Evolutionary conservation across 2,113 vertebrate species (phyloP).

Genomic region (Phalacrocorax aristotelis): DNA sequence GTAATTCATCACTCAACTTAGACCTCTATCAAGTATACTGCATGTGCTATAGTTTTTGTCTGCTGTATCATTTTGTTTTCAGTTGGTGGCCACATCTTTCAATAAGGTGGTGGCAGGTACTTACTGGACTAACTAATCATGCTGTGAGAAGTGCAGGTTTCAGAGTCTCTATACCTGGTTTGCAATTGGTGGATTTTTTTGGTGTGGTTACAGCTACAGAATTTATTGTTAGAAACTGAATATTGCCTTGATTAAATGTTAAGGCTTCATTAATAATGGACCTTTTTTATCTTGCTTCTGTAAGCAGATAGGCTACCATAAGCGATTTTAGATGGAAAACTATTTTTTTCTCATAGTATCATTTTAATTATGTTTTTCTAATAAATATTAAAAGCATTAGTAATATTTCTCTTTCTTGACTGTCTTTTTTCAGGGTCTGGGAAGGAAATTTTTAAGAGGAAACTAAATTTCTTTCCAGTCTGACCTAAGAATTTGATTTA

Average conservation of each 20-base stretch:
- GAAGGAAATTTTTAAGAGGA: neutral
- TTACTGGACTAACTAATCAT: neutral
- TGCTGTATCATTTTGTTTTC: neutral
- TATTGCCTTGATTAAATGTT: neutral
- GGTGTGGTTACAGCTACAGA: neutral
- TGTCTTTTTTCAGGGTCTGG: neutral
- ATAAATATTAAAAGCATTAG: neutral
- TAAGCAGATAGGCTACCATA: neutral
- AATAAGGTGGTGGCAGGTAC: neutral
- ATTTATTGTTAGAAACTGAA: neutral
- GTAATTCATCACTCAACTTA: neutral
- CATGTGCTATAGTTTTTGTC: fast-evolving
- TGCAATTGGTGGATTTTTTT: neutral
- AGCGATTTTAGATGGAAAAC: neutral
- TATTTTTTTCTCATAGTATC: neutral
- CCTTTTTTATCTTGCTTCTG: neutral
- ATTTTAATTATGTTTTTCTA: neutral
- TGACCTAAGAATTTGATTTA: neutral
- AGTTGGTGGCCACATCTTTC: neutral
- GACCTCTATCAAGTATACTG: neutral
- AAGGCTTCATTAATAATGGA: neutral
- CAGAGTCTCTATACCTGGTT: neutral
- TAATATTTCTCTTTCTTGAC: neutral
- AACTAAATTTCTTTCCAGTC: neutral
- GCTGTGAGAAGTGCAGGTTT: neutral